Evolutionary conservation across 1,140 invertebrate genomes (phyloP).

Genomic region (Bilobella aurantiaca): DNA sequence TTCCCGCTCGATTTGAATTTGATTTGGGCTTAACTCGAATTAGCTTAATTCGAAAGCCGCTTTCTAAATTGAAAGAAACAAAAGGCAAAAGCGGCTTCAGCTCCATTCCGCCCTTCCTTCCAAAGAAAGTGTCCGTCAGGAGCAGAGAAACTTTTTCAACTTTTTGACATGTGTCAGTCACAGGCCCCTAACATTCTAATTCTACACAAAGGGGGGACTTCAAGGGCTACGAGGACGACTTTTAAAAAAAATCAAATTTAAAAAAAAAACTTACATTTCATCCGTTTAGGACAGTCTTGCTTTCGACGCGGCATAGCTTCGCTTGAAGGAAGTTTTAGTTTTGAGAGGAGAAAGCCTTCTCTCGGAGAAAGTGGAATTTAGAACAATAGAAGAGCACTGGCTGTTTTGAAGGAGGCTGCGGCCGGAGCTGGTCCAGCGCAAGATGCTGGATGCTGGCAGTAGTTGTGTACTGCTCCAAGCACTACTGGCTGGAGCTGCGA

Average conservation of each 20-base stretch:
- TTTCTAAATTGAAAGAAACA: too few species aligned
- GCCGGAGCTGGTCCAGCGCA: too few species aligned
- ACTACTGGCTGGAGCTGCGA: neutral
- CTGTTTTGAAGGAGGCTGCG: too few species aligned
- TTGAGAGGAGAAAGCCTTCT: neutral
- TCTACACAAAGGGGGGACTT: neutral
- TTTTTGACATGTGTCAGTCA: slow-evolving; percentile 33
- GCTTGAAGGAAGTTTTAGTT: too few species aligned
- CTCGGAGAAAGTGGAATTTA: neutral
- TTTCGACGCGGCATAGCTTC: slow-evolving; percentile 49
- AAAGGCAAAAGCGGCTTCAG: neutral
- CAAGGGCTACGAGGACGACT: neutral
- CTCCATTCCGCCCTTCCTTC: neutral
- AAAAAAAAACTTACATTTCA: slow-evolving; percentile 50
- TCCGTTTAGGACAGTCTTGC: slow-evolving; percentile 52
- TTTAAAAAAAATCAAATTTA: slow-evolving; percentile 2
- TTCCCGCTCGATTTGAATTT: too few species aligned
- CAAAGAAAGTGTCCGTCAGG: slow-evolving; percentile 21
- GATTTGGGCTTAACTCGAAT: too few species aligned
- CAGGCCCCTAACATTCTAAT: slow-evolving; percentile 25
- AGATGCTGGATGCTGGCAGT: too few species aligned
- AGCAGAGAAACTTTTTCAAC: slow-evolving; percentile 18
- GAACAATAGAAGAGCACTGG: slow-evolving; percentile 5
- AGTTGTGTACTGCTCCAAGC: neutral
- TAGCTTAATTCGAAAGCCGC: too few species aligned